These are phyloP conservation scores for Netelia inedita DNA, from an alignment of 2,888 invertebrate species.

Conservation along the genomic window DNA sequence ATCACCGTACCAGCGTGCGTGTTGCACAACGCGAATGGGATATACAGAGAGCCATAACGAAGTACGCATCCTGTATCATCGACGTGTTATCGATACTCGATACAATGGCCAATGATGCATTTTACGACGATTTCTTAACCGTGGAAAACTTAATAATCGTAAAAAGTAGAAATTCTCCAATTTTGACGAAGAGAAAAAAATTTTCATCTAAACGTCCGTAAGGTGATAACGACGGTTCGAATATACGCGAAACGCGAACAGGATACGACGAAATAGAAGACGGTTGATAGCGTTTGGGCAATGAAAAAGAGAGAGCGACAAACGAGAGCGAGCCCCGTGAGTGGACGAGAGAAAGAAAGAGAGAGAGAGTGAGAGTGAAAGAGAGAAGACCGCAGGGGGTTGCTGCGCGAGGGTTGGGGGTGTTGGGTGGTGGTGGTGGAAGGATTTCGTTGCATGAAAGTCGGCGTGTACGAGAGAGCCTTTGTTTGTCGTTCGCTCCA, in stretches of 20 bases:
- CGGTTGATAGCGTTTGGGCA: slow-evolving; percentile 59
- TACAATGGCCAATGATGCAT: neutral
- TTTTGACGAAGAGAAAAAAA: slow-evolving; percentile 2
- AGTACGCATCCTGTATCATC: slow-evolving; percentile 5
- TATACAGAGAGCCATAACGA: slow-evolving; percentile 38
- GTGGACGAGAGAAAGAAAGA: slow-evolving; percentile 40
- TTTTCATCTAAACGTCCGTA: neutral
- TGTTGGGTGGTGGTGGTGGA: slow-evolving; percentile 52
- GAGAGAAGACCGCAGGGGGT: slow-evolving; percentile 34
- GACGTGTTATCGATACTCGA: slow-evolving; percentile 46
- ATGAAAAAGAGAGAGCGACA: slow-evolving; percentile 70
- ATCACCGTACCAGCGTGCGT: slow-evolving; percentile 11
- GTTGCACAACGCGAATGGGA: slow-evolving; percentile 31
- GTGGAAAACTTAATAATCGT: no score
- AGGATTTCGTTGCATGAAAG: slow-evolving; percentile 71
- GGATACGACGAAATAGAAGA: slow-evolving; percentile 28
- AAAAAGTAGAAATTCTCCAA: neutral
- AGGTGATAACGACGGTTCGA: neutral
- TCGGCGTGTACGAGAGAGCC: slow-evolving; percentile 73
- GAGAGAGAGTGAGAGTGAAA: slow-evolving; percentile 45
- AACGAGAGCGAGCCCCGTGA: slow-evolving; percentile 27
- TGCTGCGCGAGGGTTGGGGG: slow-evolving; percentile 48
- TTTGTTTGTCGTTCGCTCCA: slow-evolving; percentile 85
- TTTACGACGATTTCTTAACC: neutral
- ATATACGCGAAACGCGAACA: slow-evolving; percentile 5